Percentiles rank a stretch among this genome's conserved stretches.
These are phyloP conservation scores for Zaprionus kolodkinae DNA, from an alignment of 1,140 invertebrate genomes.

Conservation along the genomic window DNA sequence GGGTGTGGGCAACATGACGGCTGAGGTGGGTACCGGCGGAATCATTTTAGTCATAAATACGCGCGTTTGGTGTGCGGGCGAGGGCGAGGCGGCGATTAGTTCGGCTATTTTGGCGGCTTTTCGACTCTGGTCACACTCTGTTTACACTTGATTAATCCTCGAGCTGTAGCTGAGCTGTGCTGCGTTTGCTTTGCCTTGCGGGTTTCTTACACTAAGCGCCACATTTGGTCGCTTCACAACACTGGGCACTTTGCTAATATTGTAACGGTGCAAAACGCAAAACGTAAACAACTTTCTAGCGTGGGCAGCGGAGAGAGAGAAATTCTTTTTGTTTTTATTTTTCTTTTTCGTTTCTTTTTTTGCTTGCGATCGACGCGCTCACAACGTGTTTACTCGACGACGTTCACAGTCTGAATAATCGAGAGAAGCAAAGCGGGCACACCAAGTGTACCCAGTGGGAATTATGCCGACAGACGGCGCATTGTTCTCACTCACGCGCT, in stretches of 20 bases:
- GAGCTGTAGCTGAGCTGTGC: neutral
- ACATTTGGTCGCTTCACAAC: slow-evolving; percentile 57
- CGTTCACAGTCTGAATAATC: slow-evolving; percentile 81
- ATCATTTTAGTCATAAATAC: slow-evolving; percentile 85
- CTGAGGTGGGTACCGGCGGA: slow-evolving; percentile 84
- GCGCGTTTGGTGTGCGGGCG: slow-evolving; percentile 59
- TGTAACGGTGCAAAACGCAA: neutral
- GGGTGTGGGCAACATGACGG: slow-evolving; percentile 92
- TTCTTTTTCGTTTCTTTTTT: slow-evolving; percentile 19
- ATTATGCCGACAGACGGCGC: slow-evolving; percentile 36
- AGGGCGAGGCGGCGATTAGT: slow-evolving; percentile 58
- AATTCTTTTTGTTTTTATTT: slow-evolving; percentile 37
- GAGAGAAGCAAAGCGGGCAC: slow-evolving; percentile 54
- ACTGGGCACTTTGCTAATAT: slow-evolving; percentile 30
- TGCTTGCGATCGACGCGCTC: slow-evolving; percentile 65
- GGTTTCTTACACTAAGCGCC: slow-evolving; percentile 53
- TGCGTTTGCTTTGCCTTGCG: neutral
- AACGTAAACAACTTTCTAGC: slow-evolving; percentile 52
- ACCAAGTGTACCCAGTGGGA: slow-evolving; percentile 78
- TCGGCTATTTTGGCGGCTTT: slow-evolving; percentile 80
- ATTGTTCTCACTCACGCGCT: slow-evolving; percentile 5
- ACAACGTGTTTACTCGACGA: slow-evolving; percentile 82
- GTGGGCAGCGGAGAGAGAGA: slow-evolving; percentile 15
- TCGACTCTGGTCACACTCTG: slow-evolving; percentile 6
- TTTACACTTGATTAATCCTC: slow-evolving; percentile 47